Evolutionary conservation across 2,797 vertebrate genomes (phyloP).

Genomic region (Menidia menidia): DNA sequence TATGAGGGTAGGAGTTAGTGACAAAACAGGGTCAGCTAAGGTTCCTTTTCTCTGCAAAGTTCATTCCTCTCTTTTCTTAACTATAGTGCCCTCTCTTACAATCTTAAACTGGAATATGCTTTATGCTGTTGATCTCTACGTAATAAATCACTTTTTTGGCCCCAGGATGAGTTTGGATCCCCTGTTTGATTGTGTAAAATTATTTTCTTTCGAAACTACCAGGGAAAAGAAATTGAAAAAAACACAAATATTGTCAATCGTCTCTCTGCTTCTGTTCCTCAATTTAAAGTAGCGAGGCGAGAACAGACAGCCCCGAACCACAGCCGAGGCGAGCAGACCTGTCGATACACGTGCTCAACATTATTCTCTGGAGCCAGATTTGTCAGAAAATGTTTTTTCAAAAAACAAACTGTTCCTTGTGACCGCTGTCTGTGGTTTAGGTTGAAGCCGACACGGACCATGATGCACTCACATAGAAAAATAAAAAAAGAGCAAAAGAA

Average conservation of each 20-base stretch:
- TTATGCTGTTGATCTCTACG: conserved; percentile 5
- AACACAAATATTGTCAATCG: conserved; percentile 24
- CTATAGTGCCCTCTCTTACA: neutral
- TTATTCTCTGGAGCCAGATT: conserved; percentile 25
- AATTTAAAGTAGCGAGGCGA: conserved; percentile 22
- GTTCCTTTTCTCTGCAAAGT: conserved; percentile 23
- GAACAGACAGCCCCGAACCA: conserved; percentile 22
- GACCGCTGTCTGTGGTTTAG: conserved; percentile 39
- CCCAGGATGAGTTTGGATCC: conserved; percentile 18
- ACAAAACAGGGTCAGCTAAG: conserved; percentile 48
- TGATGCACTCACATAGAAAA: conserved; percentile 31
- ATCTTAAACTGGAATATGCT: conserved; percentile 12
- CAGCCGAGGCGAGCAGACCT: conserved; percentile 29
- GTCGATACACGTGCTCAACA: conserved; percentile 18
- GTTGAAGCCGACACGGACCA: conserved; percentile 53
- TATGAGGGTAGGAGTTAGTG: conserved; percentile 56
- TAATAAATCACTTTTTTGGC: conserved; percentile 1
- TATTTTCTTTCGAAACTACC: conserved; percentile 16
- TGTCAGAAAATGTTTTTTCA: conserved; percentile 13
- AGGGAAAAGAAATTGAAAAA: conserved; percentile 10
- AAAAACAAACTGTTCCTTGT: conserved; percentile 30
- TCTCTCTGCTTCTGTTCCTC: conserved; percentile 3
- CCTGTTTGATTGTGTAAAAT: conserved; percentile 3
- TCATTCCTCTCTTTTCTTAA: conserved; percentile 13
- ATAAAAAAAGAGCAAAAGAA: conserved; percentile 7